Evolutionary conservation across 2,888 invertebrate species (phyloP), one percentile per base, ranked within the genome.

Genomic region (Patella ulyssiponensis): DNA sequence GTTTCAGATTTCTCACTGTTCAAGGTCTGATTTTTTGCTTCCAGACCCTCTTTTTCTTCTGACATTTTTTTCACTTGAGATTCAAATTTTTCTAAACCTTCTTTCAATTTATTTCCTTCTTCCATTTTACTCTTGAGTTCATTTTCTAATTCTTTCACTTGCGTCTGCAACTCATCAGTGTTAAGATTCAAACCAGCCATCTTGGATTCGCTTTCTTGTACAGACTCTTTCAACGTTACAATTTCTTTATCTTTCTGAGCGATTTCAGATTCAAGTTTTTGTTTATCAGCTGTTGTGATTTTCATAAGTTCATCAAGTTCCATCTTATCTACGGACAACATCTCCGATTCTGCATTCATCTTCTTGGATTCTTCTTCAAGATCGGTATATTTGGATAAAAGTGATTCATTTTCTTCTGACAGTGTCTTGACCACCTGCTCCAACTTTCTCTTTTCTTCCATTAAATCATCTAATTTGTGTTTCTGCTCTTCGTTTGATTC

Each of bases 101-200:
- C 82, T 54, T 83, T 83, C 54, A 82, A 82, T 69, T 72, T 23
- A 23, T 9, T 15, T 5, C 20, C 23, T 17, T 80, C 80, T 33
- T 81, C 81, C 52, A 79, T 80, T 23, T 74, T 53, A 15, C 72
- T 76, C 15, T 75, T 72, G 69, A 80, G 72, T 23, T 70, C 52
- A 58, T 78, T 64, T 58, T 81, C 77, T n/a, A 81, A 33, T 44
- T 81, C 83, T 64, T 84, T 82, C 17, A 82, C 33, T 74, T 82
- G 80, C n/a, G 33, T 20, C 15, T 77, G 72, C 69, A 75, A 54
- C 15, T 79, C 79, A 20, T 69, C 69, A 64, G 64, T 52, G 71
- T 52, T 64, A 14, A 33, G 23, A 17, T 14, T 71, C 52, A n/a
- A 20, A 56, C n/a, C 3, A 79, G 70, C 64, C 71, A 23, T 71